Conservation (phyloP, 2,888 invertebrate species). For the Platycheirus rosarum region DNA sequence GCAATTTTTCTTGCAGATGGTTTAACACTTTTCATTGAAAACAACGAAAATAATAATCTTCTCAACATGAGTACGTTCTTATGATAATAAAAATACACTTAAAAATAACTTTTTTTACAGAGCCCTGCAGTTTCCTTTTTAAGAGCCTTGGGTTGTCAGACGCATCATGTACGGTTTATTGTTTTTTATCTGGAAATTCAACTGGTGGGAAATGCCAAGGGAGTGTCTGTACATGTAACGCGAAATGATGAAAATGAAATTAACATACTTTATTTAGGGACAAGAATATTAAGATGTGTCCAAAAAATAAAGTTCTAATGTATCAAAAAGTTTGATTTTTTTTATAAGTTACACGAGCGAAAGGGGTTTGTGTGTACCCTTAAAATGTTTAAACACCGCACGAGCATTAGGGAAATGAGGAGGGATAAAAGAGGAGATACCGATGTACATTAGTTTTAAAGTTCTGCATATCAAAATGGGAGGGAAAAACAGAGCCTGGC, state of each 20-base stretch:
- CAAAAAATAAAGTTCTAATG: no score
- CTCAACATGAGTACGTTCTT: slow-evolving; percentile 36
- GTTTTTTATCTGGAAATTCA: slow-evolving; percentile 48
- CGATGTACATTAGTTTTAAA: no score
- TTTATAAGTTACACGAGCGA: no score
- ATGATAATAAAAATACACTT: not conserved
- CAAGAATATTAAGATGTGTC: no score
- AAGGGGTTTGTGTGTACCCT: no score
- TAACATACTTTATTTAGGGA: no score
- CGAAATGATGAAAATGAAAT: not conserved
- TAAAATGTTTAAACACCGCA: no score
- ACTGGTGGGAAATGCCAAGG: slow-evolving; percentile 50
- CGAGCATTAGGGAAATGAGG: no score
- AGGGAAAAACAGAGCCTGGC: no score
- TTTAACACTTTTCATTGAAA: slow-evolving; percentile 24
- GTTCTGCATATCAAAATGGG: no score
- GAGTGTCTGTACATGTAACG: slow-evolving; percentile 24
- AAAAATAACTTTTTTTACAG: slow-evolving; percentile 16
- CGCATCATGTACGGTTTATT: slow-evolving; percentile 54
- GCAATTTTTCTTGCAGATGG: slow-evolving; percentile 28
- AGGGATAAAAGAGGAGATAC: no score
- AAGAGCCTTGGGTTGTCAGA: slow-evolving; percentile 42
- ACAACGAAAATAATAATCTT: slow-evolving; percentile 32
- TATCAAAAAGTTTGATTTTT: no score
- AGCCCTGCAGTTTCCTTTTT: slow-evolving; percentile 48